Evolutionary conservation across 1,140 invertebrate species (phyloP), one percentile per base, ranked within the genome.

Genomic region (Saccostrea glomerata): DNA sequence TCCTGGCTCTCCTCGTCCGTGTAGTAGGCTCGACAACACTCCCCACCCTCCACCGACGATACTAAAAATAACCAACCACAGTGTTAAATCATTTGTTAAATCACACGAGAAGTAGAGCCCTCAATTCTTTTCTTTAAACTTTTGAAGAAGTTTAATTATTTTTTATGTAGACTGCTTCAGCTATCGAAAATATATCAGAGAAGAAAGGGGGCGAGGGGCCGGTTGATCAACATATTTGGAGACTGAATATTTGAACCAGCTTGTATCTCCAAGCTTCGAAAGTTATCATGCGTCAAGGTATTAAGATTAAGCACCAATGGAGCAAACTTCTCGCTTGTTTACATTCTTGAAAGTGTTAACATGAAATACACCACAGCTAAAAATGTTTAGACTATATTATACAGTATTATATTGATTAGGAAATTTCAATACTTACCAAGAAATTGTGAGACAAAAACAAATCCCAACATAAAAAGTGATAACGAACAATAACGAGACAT

Each of bases 381-480:
- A 17, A 20, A 2, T 60, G 20, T 36, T 20, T 60, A 60, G 20
- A 60, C 58, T 20, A 6, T 63, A 1, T 20, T 20, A 20, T n/a
- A 63, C 58, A 63, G n/a, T 20, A 20, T 63, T 63, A 63, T n/a
- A 20, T 20, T 2, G 1, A n/a, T 20, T 6, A 63, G 17, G 17
- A 63, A 63, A 63, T 63, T 20, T 7, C 12, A 30, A 30, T 13
- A 77, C 70, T 77, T 77, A 77, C 70, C 70, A 25, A 77, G 15
- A 77, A 25, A 77, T 12, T 36, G 25, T 12, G 15, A 77, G 25
- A 77, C 23, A 30, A 77, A 15, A 30, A 77, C 70, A 77, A 77
- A 77, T 77, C 70, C 70, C 25, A 77, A 77, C 25, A 77, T 30
- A 77, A 77, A 77, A 25, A 77, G 13, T 77, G 70, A 25, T 3